phyloP scores from a whole-genome alignment of 2,113 vertebrate genomes.

The Dinomys branickii region DNA sequence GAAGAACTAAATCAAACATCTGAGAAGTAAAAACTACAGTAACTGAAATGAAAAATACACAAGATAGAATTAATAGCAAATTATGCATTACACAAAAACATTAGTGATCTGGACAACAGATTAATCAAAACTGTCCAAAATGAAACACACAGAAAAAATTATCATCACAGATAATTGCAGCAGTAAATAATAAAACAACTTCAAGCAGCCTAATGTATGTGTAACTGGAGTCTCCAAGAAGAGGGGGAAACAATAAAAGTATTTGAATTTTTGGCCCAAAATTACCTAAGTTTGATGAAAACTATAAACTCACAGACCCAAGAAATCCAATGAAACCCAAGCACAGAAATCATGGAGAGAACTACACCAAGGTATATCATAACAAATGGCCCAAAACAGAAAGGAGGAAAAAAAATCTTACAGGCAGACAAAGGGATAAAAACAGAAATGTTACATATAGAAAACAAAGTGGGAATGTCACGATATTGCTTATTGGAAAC shows the following conservation, averaged over 20 bases:
- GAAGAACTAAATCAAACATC: not conserved
- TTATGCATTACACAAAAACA: not conserved
- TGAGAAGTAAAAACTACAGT: not conserved
- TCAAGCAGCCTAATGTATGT: accelerated
- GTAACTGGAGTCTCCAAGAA: not conserved
- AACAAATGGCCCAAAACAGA: not conserved
- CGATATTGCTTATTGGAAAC: not conserved
- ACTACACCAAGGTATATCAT: not conserved
- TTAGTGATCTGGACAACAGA: not conserved
- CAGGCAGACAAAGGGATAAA: not conserved
- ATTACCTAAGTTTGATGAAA: not conserved
- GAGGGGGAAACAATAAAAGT: not conserved
- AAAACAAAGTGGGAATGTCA: not conserved
- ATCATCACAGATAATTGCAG: not conserved
- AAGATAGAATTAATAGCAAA: not conserved
- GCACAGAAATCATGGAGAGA: not conserved
- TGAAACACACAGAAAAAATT: not conserved
- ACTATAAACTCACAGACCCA: not conserved
- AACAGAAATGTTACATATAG: not conserved
- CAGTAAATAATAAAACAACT: not conserved
- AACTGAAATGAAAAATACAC: not conserved
- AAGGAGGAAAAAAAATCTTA: not conserved
- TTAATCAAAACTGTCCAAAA: not conserved
- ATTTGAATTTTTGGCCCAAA: not conserved
- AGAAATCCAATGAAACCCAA: not conserved